Conservation (phyloP, 2,888 invertebrate genomes). For the Dicyrtoma fusca region DNA sequence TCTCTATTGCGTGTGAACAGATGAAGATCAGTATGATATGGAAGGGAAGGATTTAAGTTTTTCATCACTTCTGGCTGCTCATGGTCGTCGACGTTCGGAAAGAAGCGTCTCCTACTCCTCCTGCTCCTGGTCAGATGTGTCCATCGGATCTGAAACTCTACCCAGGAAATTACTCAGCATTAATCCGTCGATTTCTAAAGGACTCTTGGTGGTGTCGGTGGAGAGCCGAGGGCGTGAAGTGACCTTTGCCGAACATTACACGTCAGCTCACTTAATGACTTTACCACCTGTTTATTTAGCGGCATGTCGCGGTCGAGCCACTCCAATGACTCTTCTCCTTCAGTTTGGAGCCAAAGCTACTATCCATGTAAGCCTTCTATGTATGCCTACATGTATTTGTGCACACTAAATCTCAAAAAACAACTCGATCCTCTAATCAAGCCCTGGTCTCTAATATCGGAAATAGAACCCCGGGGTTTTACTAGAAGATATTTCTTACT, state of each 20-base stretch:
- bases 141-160: conserved; percentile 56
- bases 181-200: conserved; percentile 56
- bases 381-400: too few relatives aligned
- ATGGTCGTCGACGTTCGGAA: conserved; percentile 56
- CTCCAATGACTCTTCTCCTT: conserved; percentile 64
- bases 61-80: conserved; percentile 56
- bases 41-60: conserved; percentile 57
- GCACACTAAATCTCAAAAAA: too few relatives aligned
- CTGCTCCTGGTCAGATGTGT: conserved; percentile 57
- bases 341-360: conserved; percentile 63
- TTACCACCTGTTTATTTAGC: conserved; percentile 67
- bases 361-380: conserved; percentile 50
- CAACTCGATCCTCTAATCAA: too few relatives aligned
- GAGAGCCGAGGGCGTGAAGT: conserved; percentile 57
- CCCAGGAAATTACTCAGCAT: conserved; percentile 55
- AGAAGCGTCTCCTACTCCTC: conserved; percentile 57
- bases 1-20: conserved; percentile 27
- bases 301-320: conserved; percentile 63
- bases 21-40: conserved; percentile 56
- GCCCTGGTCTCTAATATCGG: too few relatives aligned
- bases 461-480: too few relatives aligned
- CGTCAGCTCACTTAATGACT: conserved; percentile 63
- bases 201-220: conserved; percentile 56
- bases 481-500: too few relatives aligned
- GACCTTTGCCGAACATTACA: conserved; percentile 61